Base-by-base conservation (phyloP, 2,113 vertebrate genomes). In the Trematocara macrostoma region DNA sequence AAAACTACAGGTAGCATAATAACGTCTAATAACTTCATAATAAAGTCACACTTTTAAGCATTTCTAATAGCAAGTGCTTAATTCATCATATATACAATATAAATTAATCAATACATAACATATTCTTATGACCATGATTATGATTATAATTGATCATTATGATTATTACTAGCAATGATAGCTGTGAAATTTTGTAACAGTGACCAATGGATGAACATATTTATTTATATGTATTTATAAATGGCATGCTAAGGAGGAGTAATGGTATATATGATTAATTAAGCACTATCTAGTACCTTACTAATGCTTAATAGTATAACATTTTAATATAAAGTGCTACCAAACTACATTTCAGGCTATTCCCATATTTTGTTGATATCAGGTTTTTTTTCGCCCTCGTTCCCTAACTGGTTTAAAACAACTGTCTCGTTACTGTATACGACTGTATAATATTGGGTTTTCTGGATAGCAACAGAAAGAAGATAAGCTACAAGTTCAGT, bases 321-420 rank as follows among this genome's bases (percentile, higher is more conserved):
- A 61, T 61, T 61, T 35, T 35, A 35, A n/a, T n/a, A 35, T 64
- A 64, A 64, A 38, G 31, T 64, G 59, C 59, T 38, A 35, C 10
- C 12, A 69, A 69, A 69, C n/a, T 4, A 69, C 20, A 71, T 42
- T 71, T 6, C 2, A 16, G 67, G 23, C 5, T 71, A 74, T 74
- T 47, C 38, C 20, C 5, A 1, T 7, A 74, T 74, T 18, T 26
- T 49, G 12, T 71, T 45, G 42, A 74, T 49, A 31, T 49, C 42
- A 15, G 64, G 1, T 0, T 0, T 47, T 76, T 31, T 71, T 11
- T 23, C 8, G 7, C 15, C 45, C 15, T 47, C 12, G 1, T 7
- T 71, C 40, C 26, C 16, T 49, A 40, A 29, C 69, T 74, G 23
- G 23, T 74, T 29, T 74, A 76, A 31, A 74, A 31, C 40, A 74